Conservation (phyloP, 92 coral and sea anemone species). For the Blastomussa wellsi region DNA sequence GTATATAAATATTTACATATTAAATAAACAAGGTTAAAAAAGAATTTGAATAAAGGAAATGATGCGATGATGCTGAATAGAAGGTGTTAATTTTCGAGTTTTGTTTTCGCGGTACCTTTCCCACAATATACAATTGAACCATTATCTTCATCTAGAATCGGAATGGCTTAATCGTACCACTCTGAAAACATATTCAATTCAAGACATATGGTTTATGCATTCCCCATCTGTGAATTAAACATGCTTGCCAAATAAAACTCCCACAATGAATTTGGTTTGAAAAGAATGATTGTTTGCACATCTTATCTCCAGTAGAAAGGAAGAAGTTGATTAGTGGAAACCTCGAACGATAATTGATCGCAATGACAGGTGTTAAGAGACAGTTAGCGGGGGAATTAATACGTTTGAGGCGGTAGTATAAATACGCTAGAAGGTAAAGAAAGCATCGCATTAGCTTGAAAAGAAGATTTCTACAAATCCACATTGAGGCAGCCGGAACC, state of each 20-base stretch:
- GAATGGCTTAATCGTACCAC: background rate
- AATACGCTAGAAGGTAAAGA: background rate
- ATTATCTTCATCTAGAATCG: background rate
- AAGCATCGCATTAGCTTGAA: background rate
- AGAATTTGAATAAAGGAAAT: background rate
- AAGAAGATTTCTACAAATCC: background rate
- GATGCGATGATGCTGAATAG: background rate
- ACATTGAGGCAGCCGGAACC: background rate
- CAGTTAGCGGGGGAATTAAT: conserved; percentile 13
- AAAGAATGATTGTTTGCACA: conserved; percentile 7
- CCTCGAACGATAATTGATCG: conserved; percentile 5
- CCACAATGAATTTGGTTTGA: conserved; percentile 9
- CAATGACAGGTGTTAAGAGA: conserved; percentile 3
- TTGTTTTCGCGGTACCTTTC: background rate
- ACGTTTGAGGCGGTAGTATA: conserved; percentile 6
- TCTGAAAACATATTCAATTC: background rate
- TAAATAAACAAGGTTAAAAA: background rate
- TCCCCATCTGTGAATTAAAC: background rate
- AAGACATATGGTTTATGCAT: background rate
- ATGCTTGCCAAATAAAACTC: conserved; percentile 10
- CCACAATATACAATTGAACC: background rate
- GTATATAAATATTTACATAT: background rate
- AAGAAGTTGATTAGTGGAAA: conserved; percentile 16
- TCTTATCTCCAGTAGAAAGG: conserved; percentile 9
- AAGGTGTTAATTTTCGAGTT: background rate